Evolutionary conservation across 2,113 vertebrate genomes (phyloP), one percentile per base, ranked within the genome.

Genomic region (Heterochromis multidens): DNA sequence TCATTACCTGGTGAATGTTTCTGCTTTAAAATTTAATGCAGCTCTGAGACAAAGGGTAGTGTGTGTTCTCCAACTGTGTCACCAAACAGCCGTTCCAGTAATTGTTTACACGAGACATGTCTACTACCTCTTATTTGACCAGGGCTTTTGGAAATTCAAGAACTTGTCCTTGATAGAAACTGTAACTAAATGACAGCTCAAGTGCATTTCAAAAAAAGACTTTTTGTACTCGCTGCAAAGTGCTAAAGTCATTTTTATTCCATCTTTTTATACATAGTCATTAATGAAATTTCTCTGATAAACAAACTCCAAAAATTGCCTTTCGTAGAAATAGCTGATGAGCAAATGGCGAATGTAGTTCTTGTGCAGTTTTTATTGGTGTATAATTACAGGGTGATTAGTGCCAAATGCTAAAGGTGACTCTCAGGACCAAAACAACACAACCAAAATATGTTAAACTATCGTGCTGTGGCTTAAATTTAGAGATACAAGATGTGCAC

Each of bases 391-490:
- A 90, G 80, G 83, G 49, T 87, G 65, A 86, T 84, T 89, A 85
- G 86, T 93, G 91, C 91, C 88, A 93, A 93, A 89, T 91, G 72
- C 63, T 74, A 86, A 77, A 82, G 62, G 65, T 88, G 60, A 89
- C 86, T 91, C 92, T 94, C 94, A 95, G 95, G 94, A 95, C 92
- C 85, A 91, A 93, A 92, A 87, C 27, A 58, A 78, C 23, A 21
- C 61, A 81, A 91, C 89, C 90, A 91, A 94, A 93, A 88, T 80
- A 62, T 87, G 79, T 91, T 78, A 82, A 46, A 21, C 83, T 37
- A 79, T 13, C 70, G 58, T 87, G 88, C 83, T 87, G 67, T 89
- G 35, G 60, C 60, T 86, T 60, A 80, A 88, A 88, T 84, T n/a
- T 76, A 80, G 59, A 35, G 29, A 89, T 57, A 87, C 62, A 63